These are phyloP conservation scores for Montipora capitata DNA, from an alignment of 92 coral and sea anemone genomes.

Conservation along the genomic window DNA sequence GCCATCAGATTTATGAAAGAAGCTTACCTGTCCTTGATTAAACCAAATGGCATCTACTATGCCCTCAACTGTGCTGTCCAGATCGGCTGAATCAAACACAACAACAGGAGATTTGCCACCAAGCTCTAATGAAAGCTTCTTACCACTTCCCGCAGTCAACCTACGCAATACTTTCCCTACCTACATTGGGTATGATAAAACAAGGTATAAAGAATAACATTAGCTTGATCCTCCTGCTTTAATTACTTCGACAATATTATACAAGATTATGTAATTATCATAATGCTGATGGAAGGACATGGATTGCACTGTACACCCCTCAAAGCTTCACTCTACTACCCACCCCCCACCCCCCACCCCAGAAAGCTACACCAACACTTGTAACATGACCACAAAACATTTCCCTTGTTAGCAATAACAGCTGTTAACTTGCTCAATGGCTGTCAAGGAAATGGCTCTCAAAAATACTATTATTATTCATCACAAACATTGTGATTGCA, in stretches of 20 bases:
- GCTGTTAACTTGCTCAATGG: too few relatives aligned
- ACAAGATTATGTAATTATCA: too few relatives aligned
- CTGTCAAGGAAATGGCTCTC: too few relatives aligned
- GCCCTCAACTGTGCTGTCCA: constrained; percentile 98
- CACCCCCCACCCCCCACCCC: too few relatives aligned
- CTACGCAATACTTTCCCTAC: constrained; percentile 93
- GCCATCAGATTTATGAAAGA: not conserved
- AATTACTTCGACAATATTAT: too few relatives aligned
- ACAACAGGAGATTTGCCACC: constrained; percentile 99
- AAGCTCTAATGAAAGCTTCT: constrained; percentile 95
- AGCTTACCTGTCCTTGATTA: constrained; percentile 95
- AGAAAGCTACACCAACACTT: too few relatives aligned
- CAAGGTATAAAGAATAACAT: not conserved
- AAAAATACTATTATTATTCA: too few relatives aligned
- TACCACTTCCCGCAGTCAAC: constrained; percentile 96
- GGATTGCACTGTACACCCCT: not conserved
- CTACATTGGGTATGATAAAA: constrained; percentile 25
- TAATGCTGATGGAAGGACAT: not conserved
- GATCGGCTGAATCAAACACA: constrained; percentile 97
- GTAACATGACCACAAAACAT: too few relatives aligned
- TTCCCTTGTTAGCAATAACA: too few relatives aligned
- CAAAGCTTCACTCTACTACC: too few relatives aligned
- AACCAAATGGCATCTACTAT: constrained; percentile 99
- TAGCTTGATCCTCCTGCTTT: too few relatives aligned
- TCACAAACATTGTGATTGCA: too few relatives aligned